A percentile compares a stretch with the other conserved stretches of the same genome.
These are phyloP conservation scores for Stictocephala bisonia DNA, from an alignment of 2,888 invertebrate species.

Conservation along the genomic window DNA sequence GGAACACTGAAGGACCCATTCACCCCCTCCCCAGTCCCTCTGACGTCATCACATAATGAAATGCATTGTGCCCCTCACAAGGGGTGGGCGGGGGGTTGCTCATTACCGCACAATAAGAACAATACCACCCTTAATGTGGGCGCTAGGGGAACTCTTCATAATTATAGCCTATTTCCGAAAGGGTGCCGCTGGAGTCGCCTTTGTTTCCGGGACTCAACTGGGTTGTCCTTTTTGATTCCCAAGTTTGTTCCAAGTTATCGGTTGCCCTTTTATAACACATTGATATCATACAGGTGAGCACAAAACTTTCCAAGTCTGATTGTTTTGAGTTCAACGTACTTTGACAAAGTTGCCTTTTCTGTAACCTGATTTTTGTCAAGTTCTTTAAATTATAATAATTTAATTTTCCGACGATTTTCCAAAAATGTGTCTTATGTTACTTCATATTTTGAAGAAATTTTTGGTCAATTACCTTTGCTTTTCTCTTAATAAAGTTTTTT, in stretches of 20 bases:
- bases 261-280: conserved; percentile 31
- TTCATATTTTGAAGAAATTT: no score
- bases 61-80: conserved; percentile 42
- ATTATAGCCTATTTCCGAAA: conserved; percentile 45
- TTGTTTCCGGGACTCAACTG: conserved; percentile 31
- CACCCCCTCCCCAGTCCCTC: conserved; percentile 7
- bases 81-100: conserved; percentile 47
- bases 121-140: conserved; percentile 51
- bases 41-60: conserved; percentile 47
- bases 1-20: conserved; percentile 41
- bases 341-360: no score
- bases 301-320: no score
- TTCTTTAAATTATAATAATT: no score
- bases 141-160: conserved; percentile 35
- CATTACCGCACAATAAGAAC: conserved; percentile 57
- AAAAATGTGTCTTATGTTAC: no score
- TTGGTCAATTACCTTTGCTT: no score
- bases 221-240: conserved; percentile 41
- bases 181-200: conserved; percentile 35
- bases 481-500: no score
- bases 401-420: no score
- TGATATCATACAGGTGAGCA: no score
- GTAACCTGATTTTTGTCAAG: no score
- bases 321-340: no score
- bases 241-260: conserved; percentile 37